Conservation (phyloP, 2,797 vertebrate genomes). For the Melanotaenia nigrans region DNA sequence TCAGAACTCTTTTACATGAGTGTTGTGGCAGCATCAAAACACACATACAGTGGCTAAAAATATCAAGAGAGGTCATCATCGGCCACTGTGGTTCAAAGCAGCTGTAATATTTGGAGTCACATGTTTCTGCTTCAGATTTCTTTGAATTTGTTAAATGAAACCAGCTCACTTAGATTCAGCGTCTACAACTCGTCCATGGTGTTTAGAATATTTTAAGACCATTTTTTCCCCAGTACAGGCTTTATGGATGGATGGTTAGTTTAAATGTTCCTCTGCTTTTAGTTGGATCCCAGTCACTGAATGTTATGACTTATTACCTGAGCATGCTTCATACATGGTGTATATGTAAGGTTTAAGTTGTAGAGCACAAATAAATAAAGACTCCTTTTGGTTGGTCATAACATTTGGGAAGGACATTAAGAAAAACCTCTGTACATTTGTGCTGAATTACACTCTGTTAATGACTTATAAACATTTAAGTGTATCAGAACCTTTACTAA, state of each 20-base stretch:
- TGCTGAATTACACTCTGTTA: too few species aligned
- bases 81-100: not conserved
- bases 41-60: not conserved
- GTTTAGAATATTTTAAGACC: not conserved
- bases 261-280: not conserved
- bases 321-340: not conserved
- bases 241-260: not conserved
- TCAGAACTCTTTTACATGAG: too few species aligned
- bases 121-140: not conserved
- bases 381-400: not conserved
- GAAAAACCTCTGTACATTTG: not conserved
- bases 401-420: too few species aligned
- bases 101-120: not conserved
- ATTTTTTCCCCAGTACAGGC: not conserved
- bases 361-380: not conserved
- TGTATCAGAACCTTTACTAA: too few species aligned
- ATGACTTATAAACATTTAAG: not conserved
- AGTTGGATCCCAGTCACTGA: not conserved
- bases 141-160: too few species aligned
- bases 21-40: not conserved
- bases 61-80: not conserved
- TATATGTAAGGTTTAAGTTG: too few species aligned
- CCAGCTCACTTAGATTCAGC: not conserved
- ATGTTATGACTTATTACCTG: not conserved
- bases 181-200: too few species aligned